These are phyloP conservation scores for Torymus auratus DNA, from an alignment of 2,888 invertebrate genomes.

Conservation along the genomic window DNA sequence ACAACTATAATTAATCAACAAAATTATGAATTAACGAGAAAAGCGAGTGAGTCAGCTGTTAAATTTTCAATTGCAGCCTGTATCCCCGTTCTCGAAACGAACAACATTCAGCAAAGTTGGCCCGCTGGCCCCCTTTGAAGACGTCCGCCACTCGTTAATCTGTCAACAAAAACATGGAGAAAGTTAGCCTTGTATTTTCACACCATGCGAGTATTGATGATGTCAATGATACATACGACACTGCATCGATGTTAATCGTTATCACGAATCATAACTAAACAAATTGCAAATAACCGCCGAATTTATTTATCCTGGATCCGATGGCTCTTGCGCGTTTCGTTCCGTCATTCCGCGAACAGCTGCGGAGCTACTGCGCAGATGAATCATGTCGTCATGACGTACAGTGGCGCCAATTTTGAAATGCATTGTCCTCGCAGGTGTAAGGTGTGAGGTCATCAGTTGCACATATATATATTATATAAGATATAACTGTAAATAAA, in stretches of 20 bases:
- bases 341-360: constrained; percentile 53
- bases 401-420: constrained; percentile 24
- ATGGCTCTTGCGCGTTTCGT: constrained; percentile 51
- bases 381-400: constrained; percentile 20
- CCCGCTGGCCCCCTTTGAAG: constrained; percentile 59
- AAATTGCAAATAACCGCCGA: constrained; percentile 57
- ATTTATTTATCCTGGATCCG: constrained; percentile 56
- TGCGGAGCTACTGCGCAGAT: constrained; percentile 16
- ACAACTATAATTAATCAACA: constrained; percentile 19
- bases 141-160: constrained; percentile 44
- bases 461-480: too few relatives aligned
- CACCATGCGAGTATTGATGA: background rate
- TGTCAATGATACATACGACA: constrained; percentile 39
- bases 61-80: constrained; percentile 23
- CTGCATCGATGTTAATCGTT: constrained; percentile 51
- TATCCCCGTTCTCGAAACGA: constrained; percentile 37
- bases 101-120: constrained; percentile 56
- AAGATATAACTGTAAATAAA: too few relatives aligned
- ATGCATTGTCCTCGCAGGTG: background rate
- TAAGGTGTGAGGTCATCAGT: too few relatives aligned
- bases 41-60: constrained; percentile 47
- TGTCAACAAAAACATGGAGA: constrained; percentile 26
- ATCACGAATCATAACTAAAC: constrained; percentile 56
- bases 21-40: constrained; percentile 4
- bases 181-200: constrained; percentile 4